Percentiles rank a stretch among this genome's conserved stretches.
These are phyloP conservation scores for Bunonema sp. DNA, from an alignment of 2,888 invertebrate species.

Conservation along the genomic window DNA sequence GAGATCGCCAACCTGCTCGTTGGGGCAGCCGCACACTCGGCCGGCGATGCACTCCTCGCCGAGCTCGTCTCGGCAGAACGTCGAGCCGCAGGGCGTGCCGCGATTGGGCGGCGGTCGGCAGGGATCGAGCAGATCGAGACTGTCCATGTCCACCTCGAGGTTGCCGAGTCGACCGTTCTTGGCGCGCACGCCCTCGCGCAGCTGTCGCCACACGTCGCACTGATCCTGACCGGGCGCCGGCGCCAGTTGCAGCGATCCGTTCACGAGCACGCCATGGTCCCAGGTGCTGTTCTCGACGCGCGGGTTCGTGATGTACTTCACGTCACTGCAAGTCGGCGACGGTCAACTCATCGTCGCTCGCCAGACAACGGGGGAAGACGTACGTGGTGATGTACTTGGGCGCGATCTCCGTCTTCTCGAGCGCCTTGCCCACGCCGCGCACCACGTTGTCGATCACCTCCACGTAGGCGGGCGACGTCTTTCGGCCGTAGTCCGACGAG, in stretches of 20 bases:
- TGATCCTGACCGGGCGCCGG: constrained; percentile 17
- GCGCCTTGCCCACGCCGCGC: constrained; percentile 19
- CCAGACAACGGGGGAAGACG: background rate
- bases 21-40: constrained; percentile 28
- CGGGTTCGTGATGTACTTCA: constrained; percentile 33
- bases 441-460: constrained; percentile 19
- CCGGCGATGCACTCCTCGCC: constrained; percentile 39
- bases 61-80: constrained; percentile 26
- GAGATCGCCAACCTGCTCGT: no score
- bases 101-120: constrained; percentile 5
- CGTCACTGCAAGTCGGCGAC: constrained; percentile 13
- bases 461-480: constrained; percentile 24
- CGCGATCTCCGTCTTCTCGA: constrained; percentile 19
- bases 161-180: background rate
- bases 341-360: background rate
- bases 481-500: constrained; percentile 27
- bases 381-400: constrained; percentile 20
- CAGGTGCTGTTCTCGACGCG: constrained; percentile 26
- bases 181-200: background rate
- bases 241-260: constrained; percentile 18
- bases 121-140: background rate
- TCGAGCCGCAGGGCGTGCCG: constrained; percentile 23
- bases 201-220: constrained; percentile 8
- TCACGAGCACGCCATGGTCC: constrained; percentile 31
- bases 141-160: background rate